Evolutionary conservation across 64 coral and sea anemone species (phyloP).

Genomic region (Anthopleura sola): DNA sequence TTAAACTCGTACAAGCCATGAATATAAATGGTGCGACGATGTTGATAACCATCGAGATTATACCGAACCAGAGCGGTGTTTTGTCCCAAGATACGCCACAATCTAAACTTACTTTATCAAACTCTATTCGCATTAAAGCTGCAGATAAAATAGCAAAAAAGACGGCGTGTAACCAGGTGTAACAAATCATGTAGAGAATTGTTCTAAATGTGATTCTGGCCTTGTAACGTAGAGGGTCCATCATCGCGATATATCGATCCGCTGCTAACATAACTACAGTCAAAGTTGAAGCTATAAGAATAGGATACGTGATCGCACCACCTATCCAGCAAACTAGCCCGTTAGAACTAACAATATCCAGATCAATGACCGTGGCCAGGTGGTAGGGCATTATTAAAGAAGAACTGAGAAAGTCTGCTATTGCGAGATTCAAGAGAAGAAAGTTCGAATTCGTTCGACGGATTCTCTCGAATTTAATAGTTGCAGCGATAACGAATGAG

Average conservation of each 20-base stretch:
- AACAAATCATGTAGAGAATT: slow-evolving; percentile 37
- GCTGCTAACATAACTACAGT: slow-evolving; percentile 52
- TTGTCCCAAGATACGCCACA: slow-evolving; percentile 50
- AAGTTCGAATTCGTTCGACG: slow-evolving; percentile 28
- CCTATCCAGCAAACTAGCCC: slow-evolving; percentile 41
- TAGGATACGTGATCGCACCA: slow-evolving; percentile 50
- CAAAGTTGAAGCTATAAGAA: slow-evolving; percentile 36
- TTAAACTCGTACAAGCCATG: slow-evolving; percentile 35
- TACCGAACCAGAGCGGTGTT: slow-evolving; percentile 38
- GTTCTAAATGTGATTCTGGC: slow-evolving; percentile 18
- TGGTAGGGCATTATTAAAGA: slow-evolving; percentile 46
- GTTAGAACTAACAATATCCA: slow-evolving; percentile 29
- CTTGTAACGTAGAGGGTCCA: slow-evolving; percentile 42
- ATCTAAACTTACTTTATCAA: slow-evolving; percentile 45
- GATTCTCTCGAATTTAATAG: slow-evolving; percentile 36
- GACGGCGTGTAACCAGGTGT: slow-evolving; percentile 28
- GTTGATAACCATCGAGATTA: slow-evolving; percentile 30
- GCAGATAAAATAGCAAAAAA: slow-evolving; percentile 13
- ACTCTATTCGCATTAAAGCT: slow-evolving; percentile 21
- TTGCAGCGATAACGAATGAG: slow-evolving; percentile 22
- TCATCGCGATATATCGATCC: slow-evolving; percentile 50
- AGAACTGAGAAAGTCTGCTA: slow-evolving; percentile 34
- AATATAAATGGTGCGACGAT: slow-evolving; percentile 44
- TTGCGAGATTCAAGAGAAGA: slow-evolving; percentile 44
- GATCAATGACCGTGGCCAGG: slow-evolving; percentile 28